A percentile compares a stretch with the other conserved stretches of the same genome.
phyloP scores from a whole-genome alignment of 1,140 invertebrate species.

The Glossosoma conforme region DNA sequence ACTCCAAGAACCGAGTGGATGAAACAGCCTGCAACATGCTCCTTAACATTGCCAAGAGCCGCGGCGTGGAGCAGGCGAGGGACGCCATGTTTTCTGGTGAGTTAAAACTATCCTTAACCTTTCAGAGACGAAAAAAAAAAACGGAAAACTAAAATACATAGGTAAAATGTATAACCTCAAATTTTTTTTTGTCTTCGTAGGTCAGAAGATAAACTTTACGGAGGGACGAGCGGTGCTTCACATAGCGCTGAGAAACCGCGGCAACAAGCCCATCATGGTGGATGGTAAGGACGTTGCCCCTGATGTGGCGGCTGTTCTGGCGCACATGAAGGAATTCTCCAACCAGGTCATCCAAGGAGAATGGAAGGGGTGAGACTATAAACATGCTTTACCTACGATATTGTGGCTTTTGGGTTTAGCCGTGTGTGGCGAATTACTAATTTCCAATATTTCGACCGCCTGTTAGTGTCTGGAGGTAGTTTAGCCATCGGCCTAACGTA shows the following conservation, averaged over 20 bases:
- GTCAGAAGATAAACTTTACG: constrained; percentile 96
- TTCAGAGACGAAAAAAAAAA: too few species aligned
- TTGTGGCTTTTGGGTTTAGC: too few species aligned
- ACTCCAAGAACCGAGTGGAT: constrained; percentile 93
- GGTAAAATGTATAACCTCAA: too few species aligned
- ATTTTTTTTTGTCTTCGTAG: too few species aligned
- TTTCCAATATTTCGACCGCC: too few species aligned
- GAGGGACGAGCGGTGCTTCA: constrained; percentile 95
- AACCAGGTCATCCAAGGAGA: constrained; percentile 63
- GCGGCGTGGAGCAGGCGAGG: constrained; percentile 80
- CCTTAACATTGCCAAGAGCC: constrained; percentile 74
- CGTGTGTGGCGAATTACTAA: too few species aligned
- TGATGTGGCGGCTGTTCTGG: constrained; percentile 85
- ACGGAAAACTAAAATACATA: too few species aligned
- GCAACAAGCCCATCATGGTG: constrained; percentile 72
- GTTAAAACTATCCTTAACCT: constrained; percentile 1
- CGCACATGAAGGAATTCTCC: constrained; percentile 94
- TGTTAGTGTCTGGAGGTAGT: too few species aligned
- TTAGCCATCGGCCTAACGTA: too few species aligned
- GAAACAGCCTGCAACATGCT: constrained; percentile 70
- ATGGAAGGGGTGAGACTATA: constrained; percentile 53
- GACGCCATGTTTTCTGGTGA: constrained; percentile 82
- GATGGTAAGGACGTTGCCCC: constrained; percentile 93
- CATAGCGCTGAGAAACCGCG: constrained; percentile 85
- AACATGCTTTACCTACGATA: too few species aligned